Base-by-base conservation (phyloP, 2,797 vertebrate species). In the Uromys caudimaculatus region DNA sequence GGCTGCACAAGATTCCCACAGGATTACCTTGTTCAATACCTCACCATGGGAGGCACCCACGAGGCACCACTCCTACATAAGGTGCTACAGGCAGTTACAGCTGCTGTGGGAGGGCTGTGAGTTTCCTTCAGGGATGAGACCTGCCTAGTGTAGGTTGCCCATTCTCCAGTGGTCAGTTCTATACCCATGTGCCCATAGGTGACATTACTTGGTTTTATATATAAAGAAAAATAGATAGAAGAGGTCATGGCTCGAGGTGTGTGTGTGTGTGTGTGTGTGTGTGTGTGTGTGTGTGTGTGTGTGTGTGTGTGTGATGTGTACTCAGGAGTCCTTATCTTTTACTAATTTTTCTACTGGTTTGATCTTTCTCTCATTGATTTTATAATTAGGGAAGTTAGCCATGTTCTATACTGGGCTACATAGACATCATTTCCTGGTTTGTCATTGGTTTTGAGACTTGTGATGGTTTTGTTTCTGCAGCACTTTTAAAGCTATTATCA, bases 331-430 rank as follows among this genome's bases (percentile, higher is more conserved):
- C 62, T 81, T 69, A 56, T 92, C 56, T 89, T 87, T 95, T 89
- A 47, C 58, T 41, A 79, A 58, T 93, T 95, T 95, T 95, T 89
- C 24, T 83, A 2, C 23, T 38, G 71, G 21, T 86, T n/a, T 64
- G 13, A 4, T 83, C 12, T 84, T 83, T 92, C 79, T 64, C 35
- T 82, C 92, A 90, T 9, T 85, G 93, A 96, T 94, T 89, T 90
- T 89, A 81, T 58, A 79, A 77, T 90, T 87, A 91, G 75, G 76
- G 83, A 87, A 92, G 94, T 95, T 50, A 93, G n/a, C 64, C n/a
- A 9, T 85, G 88, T 90, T 95, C 82, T 47, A 12, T 0, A 10
- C 60, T 81, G 6, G 54, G 47, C 76, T 44, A 82, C n/a, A 27
- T 21, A 83, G 47, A 76, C n/a, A 56, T 79, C 81, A 60, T 91